These are phyloP conservation scores for Xylota sylvarum DNA, from an alignment of 2,888 invertebrate genomes.

Conservation along the genomic window DNA sequence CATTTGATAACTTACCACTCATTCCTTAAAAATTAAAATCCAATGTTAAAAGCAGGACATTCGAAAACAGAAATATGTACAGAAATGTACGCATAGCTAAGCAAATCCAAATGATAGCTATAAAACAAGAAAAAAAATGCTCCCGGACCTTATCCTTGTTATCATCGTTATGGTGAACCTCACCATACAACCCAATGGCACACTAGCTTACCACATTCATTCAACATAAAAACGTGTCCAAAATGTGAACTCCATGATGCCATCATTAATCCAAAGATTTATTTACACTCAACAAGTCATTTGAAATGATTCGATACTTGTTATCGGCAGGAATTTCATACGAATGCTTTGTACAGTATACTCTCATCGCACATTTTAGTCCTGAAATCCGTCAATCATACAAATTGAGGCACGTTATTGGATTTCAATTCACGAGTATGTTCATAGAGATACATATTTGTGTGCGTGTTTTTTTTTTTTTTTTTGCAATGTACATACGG, in stretches of 20 bases:
- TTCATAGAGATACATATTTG: not conserved
- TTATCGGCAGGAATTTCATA: conserved; percentile 5
- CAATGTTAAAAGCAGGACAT: no score
- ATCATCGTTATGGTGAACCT: not conserved
- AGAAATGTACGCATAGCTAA: no score
- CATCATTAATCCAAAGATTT: conserved; percentile 16
- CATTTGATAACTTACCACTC: no score
- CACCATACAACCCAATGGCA: not conserved
- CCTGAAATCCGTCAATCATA: conserved; percentile 16
- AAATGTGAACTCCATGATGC: conserved; percentile 26
- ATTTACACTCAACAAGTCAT: conserved; percentile 25
- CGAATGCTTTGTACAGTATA: not conserved
- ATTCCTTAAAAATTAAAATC: no score
- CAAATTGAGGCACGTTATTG: not conserved
- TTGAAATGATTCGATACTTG: conserved; percentile 19
- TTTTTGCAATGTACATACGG: no score
- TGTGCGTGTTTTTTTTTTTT: not conserved
- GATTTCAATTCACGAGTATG: not conserved
- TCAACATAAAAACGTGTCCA: conserved; percentile 9
- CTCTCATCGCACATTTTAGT: not conserved
- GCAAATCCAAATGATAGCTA: no score
- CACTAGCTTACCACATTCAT: not conserved
- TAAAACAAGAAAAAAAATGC: no score
- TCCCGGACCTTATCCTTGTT: not conserved
- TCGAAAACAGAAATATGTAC: no score